Evolutionary conservation across 2,888 invertebrate species (phyloP), one percentile per base, ranked within the genome.

Genomic region (Pedicia rivosa): DNA sequence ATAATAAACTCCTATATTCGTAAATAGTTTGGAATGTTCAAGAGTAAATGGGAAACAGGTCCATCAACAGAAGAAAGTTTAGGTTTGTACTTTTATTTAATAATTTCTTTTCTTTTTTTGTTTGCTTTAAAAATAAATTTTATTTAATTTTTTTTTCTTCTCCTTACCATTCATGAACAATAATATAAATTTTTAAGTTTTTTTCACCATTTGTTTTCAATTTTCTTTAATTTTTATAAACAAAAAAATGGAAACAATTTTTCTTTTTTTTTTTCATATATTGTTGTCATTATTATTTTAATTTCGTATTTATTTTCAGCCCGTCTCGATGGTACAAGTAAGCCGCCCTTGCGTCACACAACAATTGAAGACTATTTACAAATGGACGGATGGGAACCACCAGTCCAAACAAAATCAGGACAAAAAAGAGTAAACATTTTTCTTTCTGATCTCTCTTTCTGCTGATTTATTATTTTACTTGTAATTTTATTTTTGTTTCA

Each of bases 361-460:
- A 82, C 88, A 40, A 81, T 95, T 75, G 87, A 90, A 56, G 91
- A 92, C 60, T 94, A 87, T 70, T 71, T 95, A 43, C 87, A 90
- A 62, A 45, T 53, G 56, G 77, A 59, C 68, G 84, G 86, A 50
- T 88, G 74, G 72, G 68, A 67, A 47, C 68, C 74, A 38, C n/a
- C n/a, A n/a, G n/a, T n/a, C n/a, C 65, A 64, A 46, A 45, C 43
- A 31, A 58, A 56, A 33, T 63, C 70, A 39, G 88, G 90, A 46
- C 84, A 90, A 64, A 94, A 92, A 65, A 70, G 86, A 65, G 92
- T 92, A 67, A 68, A 75, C 68, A 50, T n/a, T 30, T n/a, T 36
- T 12, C 14, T 28, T 10, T 10, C 34, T 24, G 20, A 20, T 20
- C 8, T 20, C 8, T 20, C 20, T 20, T 6, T 13, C 13, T 12